Conservation (phyloP, 2,797 vertebrate genomes). For the Nannoperca australis region DNA sequence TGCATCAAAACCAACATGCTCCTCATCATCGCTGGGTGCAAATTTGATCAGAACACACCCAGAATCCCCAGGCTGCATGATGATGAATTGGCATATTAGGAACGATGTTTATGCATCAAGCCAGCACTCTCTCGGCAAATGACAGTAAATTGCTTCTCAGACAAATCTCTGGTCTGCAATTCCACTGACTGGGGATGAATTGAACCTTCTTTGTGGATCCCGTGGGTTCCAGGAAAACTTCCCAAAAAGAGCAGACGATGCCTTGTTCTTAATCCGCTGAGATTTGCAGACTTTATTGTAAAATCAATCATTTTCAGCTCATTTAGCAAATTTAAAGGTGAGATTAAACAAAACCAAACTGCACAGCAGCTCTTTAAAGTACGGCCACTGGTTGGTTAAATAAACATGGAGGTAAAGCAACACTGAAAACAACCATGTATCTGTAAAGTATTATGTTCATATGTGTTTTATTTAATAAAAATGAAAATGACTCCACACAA, state of each 20-base stretch:
- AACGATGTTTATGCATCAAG: slow-evolving; percentile 82
- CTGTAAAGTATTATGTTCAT: neutral
- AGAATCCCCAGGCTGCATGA: slow-evolving; percentile 75
- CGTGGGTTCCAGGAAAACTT: slow-evolving; percentile 66
- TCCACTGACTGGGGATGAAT: slow-evolving; percentile 68
- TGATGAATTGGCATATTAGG: slow-evolving; percentile 84
- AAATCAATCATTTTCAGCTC: slow-evolving; percentile 35
- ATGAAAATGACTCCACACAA: slow-evolving; percentile 10
- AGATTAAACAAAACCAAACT: slow-evolving; percentile 7
- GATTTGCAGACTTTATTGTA: slow-evolving; percentile 21
- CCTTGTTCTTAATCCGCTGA: slow-evolving; percentile 31
- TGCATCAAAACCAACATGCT: slow-evolving; percentile 78
- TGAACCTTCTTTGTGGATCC: slow-evolving; percentile 55
- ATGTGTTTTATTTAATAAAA: slow-evolving; percentile 18
- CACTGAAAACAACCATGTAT: slow-evolving; percentile 12
- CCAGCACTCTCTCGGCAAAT: slow-evolving; percentile 73
- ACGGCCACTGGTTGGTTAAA: neutral
- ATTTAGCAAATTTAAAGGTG: slow-evolving; percentile 29
- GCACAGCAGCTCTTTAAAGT: neutral
- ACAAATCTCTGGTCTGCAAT: slow-evolving; percentile 77
- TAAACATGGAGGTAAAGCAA: neutral
- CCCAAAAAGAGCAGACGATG: slow-evolving; percentile 52
- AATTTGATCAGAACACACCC: slow-evolving; percentile 83
- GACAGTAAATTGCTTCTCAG: slow-evolving; percentile 81
- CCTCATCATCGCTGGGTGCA: slow-evolving; percentile 82